Base-by-base conservation (phyloP, 2,888 invertebrate species). In the Euproctis similis region DNA sequence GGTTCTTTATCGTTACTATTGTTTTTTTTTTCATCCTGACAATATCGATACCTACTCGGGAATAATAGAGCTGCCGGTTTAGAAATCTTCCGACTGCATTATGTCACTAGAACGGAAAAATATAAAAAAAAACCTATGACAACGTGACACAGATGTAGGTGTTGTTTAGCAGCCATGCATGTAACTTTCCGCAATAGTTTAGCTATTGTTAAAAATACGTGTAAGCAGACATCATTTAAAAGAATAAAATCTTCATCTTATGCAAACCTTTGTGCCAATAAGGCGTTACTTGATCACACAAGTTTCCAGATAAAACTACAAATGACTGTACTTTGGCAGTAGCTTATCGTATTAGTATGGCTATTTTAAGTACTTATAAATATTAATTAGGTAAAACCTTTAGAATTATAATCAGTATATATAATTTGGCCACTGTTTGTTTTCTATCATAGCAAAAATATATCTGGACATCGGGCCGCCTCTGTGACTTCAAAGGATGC, bases 401-500 rank as follows among this genome's bases (percentile, higher is more conserved):
- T n/a, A n/a, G n/a, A n/a, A n/a, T n/a, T n/a, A n/a, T n/a, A n/a
- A n/a, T n/a, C n/a, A n/a, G n/a, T n/a, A n/a, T n/a, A n/a, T n/a
- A n/a, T n/a, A n/a, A n/a, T 16, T 5, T n/a, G n/a, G n/a, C n/a
- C n/a, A n/a, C 12, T 28, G 17, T 24, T 30, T 5, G 32, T 31
- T 43, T 47, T 16, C 27, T 23, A 11, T 25, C 9, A 13, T 6
- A 93, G 88, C 89, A 93, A 16, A 93, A 93, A 78, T 95, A 95
- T 77, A 95, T 95, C 62, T 95, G 95, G 95, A 95, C 95, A 12
- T 93, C 93, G 28, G 95, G 95, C 33, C 91, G 95, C 42, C 84
- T 94, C 26, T 95, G 95, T 61, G 95, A 95, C 76, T 95, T 95
- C 86, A 92, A 93, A 70, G 95, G 95, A 36, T 95, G 95, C 65